phyloP scores from a whole-genome alignment of 2,888 invertebrate species.

The Phoronis australis region DNA sequence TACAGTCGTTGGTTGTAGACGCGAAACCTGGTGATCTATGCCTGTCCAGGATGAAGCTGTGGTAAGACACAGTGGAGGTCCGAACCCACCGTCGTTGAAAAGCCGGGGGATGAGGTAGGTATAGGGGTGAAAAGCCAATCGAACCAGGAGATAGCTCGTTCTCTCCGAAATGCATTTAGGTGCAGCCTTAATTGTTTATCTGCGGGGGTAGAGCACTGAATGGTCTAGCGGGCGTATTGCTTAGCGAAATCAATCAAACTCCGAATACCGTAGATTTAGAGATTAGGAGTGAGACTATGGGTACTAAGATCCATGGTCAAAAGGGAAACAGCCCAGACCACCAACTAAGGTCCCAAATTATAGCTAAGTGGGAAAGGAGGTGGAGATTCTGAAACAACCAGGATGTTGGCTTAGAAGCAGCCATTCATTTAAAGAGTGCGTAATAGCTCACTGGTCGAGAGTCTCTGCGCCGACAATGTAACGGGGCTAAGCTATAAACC shows the following conservation, averaged over 20 bases:
- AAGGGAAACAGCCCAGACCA: constrained; percentile 14
- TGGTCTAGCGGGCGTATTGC: constrained; percentile 1
- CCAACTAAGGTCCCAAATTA: constrained; percentile 10
- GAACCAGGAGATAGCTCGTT: constrained; percentile 13
- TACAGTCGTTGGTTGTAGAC: constrained; percentile 4
- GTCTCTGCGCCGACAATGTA: constrained; percentile 8
- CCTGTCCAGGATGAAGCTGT: constrained; percentile 5
- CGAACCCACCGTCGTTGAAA: constrained; percentile 11
- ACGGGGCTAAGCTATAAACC: constrained; percentile 10
- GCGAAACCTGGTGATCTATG: constrained; percentile 12
- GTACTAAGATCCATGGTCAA: constrained; percentile 6
- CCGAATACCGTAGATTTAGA: constrained; percentile 2
- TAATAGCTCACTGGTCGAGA: constrained; percentile 15
- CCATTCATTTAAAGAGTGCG: constrained; percentile 16
- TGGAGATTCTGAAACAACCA: constrained; percentile 5
- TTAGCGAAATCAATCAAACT: constrained; percentile 4
- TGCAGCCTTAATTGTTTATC: background rate
- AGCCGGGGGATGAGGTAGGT: constrained; percentile 6
- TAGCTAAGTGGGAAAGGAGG: constrained; percentile 12
- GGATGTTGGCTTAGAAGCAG: constrained; percentile 17
- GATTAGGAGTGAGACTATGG: constrained; percentile 2
- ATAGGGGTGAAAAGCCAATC: constrained; percentile 16
- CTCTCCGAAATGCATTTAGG: constrained; percentile 13
- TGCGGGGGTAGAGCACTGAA: constrained; percentile 8
- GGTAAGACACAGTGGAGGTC: constrained; percentile 9